Evolutionary conservation across 2,113 vertebrate species (phyloP).

Genomic region (Suncus etruscus): DNA sequence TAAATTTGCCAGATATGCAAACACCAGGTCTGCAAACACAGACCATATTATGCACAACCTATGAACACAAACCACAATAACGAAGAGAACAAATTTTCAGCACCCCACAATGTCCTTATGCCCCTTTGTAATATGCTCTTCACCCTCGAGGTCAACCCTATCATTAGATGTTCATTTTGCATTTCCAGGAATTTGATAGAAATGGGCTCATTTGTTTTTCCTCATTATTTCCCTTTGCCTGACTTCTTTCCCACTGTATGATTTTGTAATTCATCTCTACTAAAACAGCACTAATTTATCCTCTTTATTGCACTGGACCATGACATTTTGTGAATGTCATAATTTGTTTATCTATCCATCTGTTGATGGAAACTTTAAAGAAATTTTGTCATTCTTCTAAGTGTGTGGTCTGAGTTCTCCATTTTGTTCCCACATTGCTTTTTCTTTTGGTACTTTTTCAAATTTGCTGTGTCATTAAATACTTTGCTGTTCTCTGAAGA

Average conservation of each 20-base stretch:
- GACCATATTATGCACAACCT: neutral
- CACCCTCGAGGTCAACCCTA: neutral
- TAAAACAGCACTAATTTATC: neutral
- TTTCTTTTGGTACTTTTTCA: conserved; percentile 28
- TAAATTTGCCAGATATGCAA: no score
- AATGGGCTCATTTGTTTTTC: neutral
- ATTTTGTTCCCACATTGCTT: neutral
- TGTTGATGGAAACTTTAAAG: conserved; percentile 29
- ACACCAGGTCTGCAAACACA: no score
- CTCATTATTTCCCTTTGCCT: neutral
- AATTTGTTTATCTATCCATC: conserved; percentile 1
- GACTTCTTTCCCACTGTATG: neutral
- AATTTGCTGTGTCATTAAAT: conserved; percentile 11
- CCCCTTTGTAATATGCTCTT: neutral
- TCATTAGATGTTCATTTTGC: conserved; percentile 17
- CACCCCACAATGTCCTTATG: conserved; percentile 2
- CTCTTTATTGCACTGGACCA: conserved; percentile 27
- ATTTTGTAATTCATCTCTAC: conserved; percentile 26
- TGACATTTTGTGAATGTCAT: neutral
- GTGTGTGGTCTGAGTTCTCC: conserved; percentile 14
- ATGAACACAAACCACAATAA: neutral
- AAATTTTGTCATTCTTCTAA: neutral
- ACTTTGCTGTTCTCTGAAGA: neutral
- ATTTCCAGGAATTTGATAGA: conserved; percentile 51
- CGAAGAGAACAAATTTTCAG: conserved; percentile 18